Base-by-base conservation (phyloP, 2,113 vertebrate species). In the Pelodiscus sinensis region DNA sequence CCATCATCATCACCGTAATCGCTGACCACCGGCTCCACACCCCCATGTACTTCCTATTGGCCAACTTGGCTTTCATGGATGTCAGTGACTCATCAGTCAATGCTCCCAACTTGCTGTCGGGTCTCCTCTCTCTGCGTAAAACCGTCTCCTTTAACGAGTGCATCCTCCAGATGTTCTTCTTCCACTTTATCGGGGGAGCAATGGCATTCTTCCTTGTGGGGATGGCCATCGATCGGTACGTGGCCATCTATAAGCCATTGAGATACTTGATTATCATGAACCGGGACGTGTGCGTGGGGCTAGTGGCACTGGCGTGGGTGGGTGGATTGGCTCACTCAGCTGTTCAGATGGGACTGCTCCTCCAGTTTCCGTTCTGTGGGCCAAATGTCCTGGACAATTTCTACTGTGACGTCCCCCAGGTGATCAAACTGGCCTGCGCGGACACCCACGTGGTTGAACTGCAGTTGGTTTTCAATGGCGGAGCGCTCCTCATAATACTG, bases 1-100 rank as follows among this genome's bases (percentile, higher is more conserved):
- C 94, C 57, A 96, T 96, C 87, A 87, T 96, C 24, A 71, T 92
- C 57, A 93, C 88, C 54, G 90, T 97, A 71, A 84, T 57, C 50
- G 44, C 2, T 6, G 90, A 93, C 35, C 85, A 87, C 87, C 87
- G 82, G 22, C 93, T 94, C 65, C 90, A 27, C 78, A 96, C 84
- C 35, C 94, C 93, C 56, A 96, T 96, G 95, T 96, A 96, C 79
- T 96, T 97, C 90, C 95, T 97, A 80, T 80, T 96, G 85, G 95
- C 86, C 77, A 91, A 95, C 78, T 90, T 97, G 55, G 93, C 94
- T 65, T 90, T 93, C 78, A 83, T 97, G 79, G 96, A 96, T 90
- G 77, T 94, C 68, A 83, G 94, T 78, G 95, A 95, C 0, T 55
- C 96, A 81, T 95, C 92, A 0, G 93, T 97, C 79, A 96, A 91